Conservation (phyloP, 1,140 invertebrate genomes). For the Drosophila novamexicana region DNA sequence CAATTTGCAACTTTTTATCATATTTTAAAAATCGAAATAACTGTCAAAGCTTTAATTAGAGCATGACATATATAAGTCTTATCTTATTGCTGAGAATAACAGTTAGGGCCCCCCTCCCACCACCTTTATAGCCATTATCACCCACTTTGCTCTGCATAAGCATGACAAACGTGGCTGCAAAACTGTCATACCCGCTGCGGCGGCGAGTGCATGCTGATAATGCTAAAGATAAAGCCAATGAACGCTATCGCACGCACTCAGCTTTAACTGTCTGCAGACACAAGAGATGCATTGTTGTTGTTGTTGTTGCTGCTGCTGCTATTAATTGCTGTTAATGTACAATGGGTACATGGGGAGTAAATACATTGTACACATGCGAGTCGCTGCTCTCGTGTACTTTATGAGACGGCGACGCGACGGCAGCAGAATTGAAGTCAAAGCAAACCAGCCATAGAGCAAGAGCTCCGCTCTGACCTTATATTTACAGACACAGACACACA, state of each 20-base stretch:
- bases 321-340: constrained; percentile 25
- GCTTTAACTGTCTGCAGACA: constrained; percentile 6
- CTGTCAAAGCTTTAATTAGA: too few species aligned
- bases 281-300: constrained; percentile 37
- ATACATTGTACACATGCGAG: constrained; percentile 22
- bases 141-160: too few species aligned
- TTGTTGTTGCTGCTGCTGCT: constrained; percentile 10
- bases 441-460: constrained; percentile 51
- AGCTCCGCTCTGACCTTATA: constrained; percentile 73
- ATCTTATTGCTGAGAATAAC: too few species aligned
- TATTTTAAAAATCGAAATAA: too few species aligned
- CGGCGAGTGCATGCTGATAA: constrained; percentile 22
- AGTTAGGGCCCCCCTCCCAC: too few species aligned
- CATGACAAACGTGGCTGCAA: too few species aligned
- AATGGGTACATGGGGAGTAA: constrained; percentile 6
- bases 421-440: constrained; percentile 69
- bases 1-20: too few species aligned
- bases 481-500: constrained; percentile 14
- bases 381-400: constrained; percentile 18
- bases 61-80: too few species aligned
- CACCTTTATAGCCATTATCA: too few species aligned
- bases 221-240: constrained; percentile 56
- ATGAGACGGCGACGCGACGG: constrained; percentile 3
- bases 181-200: neutral
- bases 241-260: constrained; percentile 57